phyloP scores from a whole-genome alignment of 2,797 vertebrate species.

The Carcharodon carcharias region DNA sequence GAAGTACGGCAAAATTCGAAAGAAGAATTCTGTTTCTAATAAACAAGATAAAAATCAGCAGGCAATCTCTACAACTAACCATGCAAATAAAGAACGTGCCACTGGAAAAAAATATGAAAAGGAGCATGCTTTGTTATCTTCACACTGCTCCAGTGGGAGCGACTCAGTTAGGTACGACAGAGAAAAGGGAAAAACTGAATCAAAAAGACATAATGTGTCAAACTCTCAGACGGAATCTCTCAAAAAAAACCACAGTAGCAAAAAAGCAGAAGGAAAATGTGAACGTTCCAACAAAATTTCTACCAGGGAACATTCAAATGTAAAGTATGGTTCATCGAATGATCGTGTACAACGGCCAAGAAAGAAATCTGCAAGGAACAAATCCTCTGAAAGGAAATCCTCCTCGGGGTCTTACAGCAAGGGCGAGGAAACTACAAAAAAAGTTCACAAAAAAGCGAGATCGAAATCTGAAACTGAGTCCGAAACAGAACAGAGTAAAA shows the following conservation, averaged over 20 bases:
- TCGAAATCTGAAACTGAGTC: conserved; percentile 75
- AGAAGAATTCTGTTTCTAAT: not conserved
- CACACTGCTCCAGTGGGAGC: conserved; percentile 2
- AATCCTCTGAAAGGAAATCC: not conserved
- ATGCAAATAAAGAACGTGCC: not conserved
- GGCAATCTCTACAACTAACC: not conserved
- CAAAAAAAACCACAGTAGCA: not conserved
- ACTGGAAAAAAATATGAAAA: conserved; percentile 4
- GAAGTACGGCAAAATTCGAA: not conserved
- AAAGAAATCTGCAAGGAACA: not conserved
- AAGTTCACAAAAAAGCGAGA: conserved; percentile 60
- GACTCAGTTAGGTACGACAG: not conserved
- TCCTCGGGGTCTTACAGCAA: conserved; percentile 65
- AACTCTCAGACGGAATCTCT: not conserved
- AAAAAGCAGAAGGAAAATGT: not conserved
- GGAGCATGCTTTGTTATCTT: not conserved
- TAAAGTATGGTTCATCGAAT: not conserved
- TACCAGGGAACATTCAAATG: not conserved
- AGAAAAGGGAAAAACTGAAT: conserved; percentile 7
- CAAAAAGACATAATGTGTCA: not conserved
- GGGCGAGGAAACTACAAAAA: conserved; percentile 46
- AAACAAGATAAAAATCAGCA: conserved; percentile 7
- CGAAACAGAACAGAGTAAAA: conserved; percentile 55
- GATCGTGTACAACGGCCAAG: not conserved
- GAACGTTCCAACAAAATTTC: conserved; percentile 14